These are phyloP conservation scores for Coronaproctus castanopsis DNA, from an alignment of 2,888 invertebrate species.

Conservation along the genomic window DNA sequence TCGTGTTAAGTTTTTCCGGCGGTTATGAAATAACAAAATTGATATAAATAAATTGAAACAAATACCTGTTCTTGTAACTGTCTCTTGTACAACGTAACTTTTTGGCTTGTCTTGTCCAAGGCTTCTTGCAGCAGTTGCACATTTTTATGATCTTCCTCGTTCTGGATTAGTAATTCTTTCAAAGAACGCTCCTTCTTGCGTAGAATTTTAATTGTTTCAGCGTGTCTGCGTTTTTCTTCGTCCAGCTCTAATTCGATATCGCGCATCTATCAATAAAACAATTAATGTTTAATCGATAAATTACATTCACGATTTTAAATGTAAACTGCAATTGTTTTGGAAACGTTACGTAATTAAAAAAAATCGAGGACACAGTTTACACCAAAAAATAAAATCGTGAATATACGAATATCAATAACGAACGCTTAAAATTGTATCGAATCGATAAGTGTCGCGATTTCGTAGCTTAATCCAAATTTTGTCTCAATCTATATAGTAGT, in stretches of 20 bases:
- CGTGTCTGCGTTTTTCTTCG: slow-evolving; percentile 91
- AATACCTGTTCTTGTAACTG: slow-evolving; percentile 79
- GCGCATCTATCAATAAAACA: slow-evolving; percentile 41
- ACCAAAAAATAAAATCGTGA: too few species aligned
- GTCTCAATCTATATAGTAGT: too few species aligned
- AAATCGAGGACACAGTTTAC: not conserved
- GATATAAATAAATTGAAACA: too few species aligned
- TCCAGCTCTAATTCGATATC: slow-evolving; percentile 87
- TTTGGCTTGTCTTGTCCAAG: slow-evolving; percentile 67
- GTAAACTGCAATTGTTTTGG: too few species aligned
- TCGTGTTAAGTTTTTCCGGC: too few species aligned
- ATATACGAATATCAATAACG: too few species aligned
- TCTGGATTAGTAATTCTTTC: slow-evolving; percentile 86
- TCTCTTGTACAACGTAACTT: slow-evolving; percentile 84
- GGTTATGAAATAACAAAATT: too few species aligned
- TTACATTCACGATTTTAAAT: not conserved
- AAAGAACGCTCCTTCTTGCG: slow-evolving; percentile 95
- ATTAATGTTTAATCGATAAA: not conserved
- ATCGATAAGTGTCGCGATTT: too few species aligned
- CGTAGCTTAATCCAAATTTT: too few species aligned
- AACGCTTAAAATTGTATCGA: too few species aligned
- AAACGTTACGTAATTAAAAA: not conserved
- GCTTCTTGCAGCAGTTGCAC: slow-evolving; percentile 76
- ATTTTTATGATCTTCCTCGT: slow-evolving; percentile 94
- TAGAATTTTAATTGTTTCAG: slow-evolving; percentile 90